Evolutionary conservation across 2,797 vertebrate genomes (phyloP).

Genomic region (Enteromius trimaculatus): DNA sequence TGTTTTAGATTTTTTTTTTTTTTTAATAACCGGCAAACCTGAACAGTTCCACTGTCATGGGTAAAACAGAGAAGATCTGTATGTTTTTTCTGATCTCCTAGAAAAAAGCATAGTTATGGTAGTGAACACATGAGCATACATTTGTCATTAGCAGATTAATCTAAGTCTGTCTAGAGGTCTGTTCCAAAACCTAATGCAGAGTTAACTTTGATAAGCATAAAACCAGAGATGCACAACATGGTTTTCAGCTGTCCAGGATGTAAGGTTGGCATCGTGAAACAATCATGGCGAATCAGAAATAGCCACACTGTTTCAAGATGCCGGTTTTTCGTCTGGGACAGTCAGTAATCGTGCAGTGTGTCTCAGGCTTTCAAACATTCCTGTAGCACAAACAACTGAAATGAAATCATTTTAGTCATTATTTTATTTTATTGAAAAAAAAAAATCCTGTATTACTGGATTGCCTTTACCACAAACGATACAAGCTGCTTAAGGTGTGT

Average conservation of each 20-base stretch:
- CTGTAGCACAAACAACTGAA: neutral
- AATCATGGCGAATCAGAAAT: too few relatives aligned
- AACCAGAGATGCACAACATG: too few relatives aligned
- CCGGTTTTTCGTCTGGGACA: too few relatives aligned
- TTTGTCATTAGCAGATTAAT: neutral
- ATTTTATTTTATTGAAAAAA: neutral
- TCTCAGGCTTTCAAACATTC: neutral
- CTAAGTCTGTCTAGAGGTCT: neutral
- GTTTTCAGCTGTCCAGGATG: too few relatives aligned
- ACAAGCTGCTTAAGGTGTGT: neutral
- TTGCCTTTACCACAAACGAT: neutral
- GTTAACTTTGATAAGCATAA: neutral
- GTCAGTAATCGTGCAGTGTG: too few relatives aligned
- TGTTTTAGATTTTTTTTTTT: slow-evolving; percentile 1
- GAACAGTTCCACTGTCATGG: neutral
- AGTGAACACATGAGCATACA: neutral
- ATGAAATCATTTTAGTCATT: neutral
- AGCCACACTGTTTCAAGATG: too few relatives aligned
- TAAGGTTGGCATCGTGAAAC: too few relatives aligned
- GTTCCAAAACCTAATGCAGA: neutral
- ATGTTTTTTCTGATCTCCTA: neutral
- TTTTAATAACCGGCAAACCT: neutral
- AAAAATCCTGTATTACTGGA: neutral
- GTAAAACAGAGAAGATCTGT: neutral
- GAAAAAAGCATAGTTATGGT: too few relatives aligned